Evolutionary conservation across 2,888 invertebrate species (phyloP), one percentile per base, ranked within the genome.

Genomic region (Lasiommata megera): DNA sequence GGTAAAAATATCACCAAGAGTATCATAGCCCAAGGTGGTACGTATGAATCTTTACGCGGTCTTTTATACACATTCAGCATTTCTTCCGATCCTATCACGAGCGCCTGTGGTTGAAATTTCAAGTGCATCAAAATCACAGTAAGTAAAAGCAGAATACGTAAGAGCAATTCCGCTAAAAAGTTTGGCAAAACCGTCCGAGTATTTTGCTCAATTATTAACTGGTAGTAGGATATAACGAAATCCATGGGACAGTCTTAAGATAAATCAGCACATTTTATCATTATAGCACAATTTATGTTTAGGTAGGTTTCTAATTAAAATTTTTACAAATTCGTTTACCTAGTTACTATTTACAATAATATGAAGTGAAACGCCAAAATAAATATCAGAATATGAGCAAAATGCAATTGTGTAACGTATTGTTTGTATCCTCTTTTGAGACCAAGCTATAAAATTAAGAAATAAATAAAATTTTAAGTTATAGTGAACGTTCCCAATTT

Each of bases 41-140:
- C 93, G 70, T 93, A 93, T 44, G 95, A 94, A 1, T 92, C 88
- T 5, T 92, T 92, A 28, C 92, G 88, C 5, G 96, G 96, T 78
- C 94, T 94, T 73, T 93, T 93, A 73, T 96, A 96, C 16, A 94
- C 80, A 5, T 62, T 67, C 93, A 95, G 94, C 56, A 95, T 75
- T 76, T 96, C 96, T 67, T 94, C 93, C 29, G 93, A 92, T n/a
- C 94, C 94, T 62, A 97, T 95, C 75, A 93, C 92, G 61, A 95
- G 91, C 51, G 92, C 88, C 71, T 95, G 94, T 0, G 96, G 94
- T 50, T 92, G 86, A 43, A 92, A 85, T 51, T 54, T 65, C 31
- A 92, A 79, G 76, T 96, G 95, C 66, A 95, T 83, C 67, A 71
- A 14, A 41, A 70, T 76, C 18, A 82, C 74, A 1, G 62, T 51